These are phyloP conservation scores for Pseudomyrmex dendroicus DNA, from an alignment of 1,140 invertebrate genomes.

Conservation along the genomic window DNA sequence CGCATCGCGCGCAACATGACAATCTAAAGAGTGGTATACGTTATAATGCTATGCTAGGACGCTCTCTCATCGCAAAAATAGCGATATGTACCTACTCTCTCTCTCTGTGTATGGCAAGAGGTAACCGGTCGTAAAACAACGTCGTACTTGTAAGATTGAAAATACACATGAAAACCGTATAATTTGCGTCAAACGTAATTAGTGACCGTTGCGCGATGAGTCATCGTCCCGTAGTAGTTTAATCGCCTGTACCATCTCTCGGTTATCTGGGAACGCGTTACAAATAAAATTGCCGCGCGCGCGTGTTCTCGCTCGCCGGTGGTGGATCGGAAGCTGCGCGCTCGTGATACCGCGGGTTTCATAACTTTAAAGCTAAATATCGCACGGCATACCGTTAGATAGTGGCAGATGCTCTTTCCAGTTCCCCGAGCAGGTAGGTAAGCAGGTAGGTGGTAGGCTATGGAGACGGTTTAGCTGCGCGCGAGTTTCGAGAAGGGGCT, in stretches of 20 bases:
- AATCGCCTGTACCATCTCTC: slow-evolving; percentile 25
- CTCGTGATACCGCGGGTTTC: slow-evolving; percentile 22
- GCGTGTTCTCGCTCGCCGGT: too few relatives aligned
- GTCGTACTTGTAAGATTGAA: slow-evolving; percentile 46
- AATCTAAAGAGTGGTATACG: not conserved
- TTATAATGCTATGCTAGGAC: slow-evolving; percentile 7
- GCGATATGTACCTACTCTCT: not conserved
- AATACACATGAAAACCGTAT: slow-evolving; percentile 30
- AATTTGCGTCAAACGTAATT: slow-evolving; percentile 54
- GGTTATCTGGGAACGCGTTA: slow-evolving; percentile 7
- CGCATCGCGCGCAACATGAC: slow-evolving; percentile 22
- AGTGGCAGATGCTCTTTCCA: not conserved
- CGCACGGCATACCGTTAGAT: slow-evolving; percentile 19
- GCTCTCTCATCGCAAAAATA: slow-evolving; percentile 4
- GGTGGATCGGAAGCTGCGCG: not conserved
- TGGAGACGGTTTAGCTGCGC: not conserved
- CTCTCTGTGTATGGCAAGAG: not conserved
- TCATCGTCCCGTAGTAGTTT: slow-evolving; percentile 32
- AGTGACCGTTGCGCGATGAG: slow-evolving; percentile 18
- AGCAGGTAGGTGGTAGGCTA: too few relatives aligned
- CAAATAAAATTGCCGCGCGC: not conserved
- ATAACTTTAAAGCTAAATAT: slow-evolving; percentile 39
- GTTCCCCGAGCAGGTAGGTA: not conserved
- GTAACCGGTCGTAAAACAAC: slow-evolving; percentile 30
- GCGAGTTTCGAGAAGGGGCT: slow-evolving; percentile 15